Conservation (phyloP, 2,113 vertebrate genomes). For the Cyanoramphus novaezelandiae region DNA sequence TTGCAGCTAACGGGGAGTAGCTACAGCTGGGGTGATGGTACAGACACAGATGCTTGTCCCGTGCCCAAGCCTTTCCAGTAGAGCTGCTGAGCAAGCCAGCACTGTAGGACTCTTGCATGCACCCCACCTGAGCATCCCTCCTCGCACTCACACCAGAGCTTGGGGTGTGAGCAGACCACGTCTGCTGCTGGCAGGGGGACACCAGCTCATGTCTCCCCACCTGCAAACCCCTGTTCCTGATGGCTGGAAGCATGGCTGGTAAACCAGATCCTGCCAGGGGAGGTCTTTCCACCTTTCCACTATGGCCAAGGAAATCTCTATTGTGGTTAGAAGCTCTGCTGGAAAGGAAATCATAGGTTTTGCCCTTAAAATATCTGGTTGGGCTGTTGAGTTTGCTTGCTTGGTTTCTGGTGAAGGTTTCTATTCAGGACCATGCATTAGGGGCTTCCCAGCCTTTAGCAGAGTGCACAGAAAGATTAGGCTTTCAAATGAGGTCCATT, state of each 20-base stretch:
- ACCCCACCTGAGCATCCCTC: not conserved
- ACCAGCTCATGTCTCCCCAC: rapidly evolving
- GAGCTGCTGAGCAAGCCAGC: not conserved
- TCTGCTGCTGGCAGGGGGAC: not conserved
- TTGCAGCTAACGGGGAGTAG: not conserved
- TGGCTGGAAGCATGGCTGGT: not conserved
- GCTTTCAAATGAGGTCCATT: not conserved
- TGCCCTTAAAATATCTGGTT: not conserved
- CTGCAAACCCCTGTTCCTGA: not conserved
- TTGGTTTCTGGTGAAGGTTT: not conserved
- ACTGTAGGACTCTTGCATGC: rapidly evolving
- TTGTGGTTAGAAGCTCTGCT: not conserved
- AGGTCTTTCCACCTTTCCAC: not conserved
- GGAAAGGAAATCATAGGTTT: not conserved
- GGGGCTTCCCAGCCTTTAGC: not conserved
- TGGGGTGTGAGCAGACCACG: rapidly evolving
- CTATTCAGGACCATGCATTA: not conserved
- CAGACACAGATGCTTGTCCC: not conserved
- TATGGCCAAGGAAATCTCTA: not conserved
- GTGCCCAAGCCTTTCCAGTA: not conserved
- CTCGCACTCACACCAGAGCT: not conserved
- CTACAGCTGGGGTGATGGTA: not conserved
- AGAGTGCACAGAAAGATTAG: not conserved
- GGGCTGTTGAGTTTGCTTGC: not conserved
- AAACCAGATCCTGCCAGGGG: too few species aligned